These are phyloP conservation scores for Lomographa bimaculata DNA, from an alignment of 2,888 invertebrate species.

Conservation along the genomic window DNA sequence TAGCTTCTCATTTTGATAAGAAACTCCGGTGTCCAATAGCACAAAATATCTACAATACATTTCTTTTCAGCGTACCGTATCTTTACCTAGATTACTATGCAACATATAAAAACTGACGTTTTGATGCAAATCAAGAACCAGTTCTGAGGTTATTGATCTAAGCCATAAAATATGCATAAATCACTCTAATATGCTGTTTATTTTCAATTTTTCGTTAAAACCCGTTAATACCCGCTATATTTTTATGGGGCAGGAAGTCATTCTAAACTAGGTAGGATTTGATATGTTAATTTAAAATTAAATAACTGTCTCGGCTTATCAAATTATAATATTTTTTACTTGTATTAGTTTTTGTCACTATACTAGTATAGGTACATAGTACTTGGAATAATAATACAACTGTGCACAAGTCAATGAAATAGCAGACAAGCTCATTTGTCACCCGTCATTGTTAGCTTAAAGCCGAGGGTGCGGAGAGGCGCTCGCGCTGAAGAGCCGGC, in stretches of 20 bases:
- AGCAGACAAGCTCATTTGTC: constrained; percentile 15
- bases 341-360: too few species aligned
- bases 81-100: constrained; percentile 23
- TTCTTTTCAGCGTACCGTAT: constrained; percentile 21
- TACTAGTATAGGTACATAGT: too few species aligned
- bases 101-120: constrained; percentile 20
- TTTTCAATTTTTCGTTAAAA: constrained; percentile 26
- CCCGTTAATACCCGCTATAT: constrained; percentile 22
- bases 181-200: constrained; percentile 35
- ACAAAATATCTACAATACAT: constrained; percentile 13
- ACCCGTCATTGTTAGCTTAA: constrained; percentile 3
- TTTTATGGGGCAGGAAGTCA: constrained; percentile 33
- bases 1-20: constrained; percentile 8
- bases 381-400: too few species aligned
- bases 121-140: constrained; percentile 41
- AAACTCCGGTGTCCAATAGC: constrained; percentile 16
- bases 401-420: too few species aligned
- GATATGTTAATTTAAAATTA: constrained; percentile 12
- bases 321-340: too few species aligned
- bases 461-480: constrained; percentile 4
- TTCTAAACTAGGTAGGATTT: constrained; percentile 17
- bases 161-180: constrained; percentile 43
- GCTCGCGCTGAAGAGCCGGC: constrained; percentile 19
- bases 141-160: constrained; percentile 54
- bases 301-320: constrained; percentile 6